phyloP scores from a whole-genome alignment of 2,888 invertebrate genomes.

The Anorthoa munda region DNA sequence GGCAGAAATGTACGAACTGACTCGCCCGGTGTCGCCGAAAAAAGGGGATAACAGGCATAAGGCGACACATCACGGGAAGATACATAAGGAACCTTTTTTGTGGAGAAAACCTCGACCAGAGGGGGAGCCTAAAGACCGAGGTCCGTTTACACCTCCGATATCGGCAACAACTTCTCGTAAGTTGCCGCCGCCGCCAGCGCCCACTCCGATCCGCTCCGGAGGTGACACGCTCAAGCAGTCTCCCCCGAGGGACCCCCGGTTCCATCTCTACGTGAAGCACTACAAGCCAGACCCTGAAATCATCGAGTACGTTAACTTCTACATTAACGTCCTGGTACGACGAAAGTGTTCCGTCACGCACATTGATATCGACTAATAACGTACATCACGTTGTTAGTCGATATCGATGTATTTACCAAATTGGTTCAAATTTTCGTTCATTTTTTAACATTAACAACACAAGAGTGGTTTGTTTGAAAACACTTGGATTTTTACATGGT shows the following conservation, averaged over 20 bases:
- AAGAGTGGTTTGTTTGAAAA: conserved; percentile 78
- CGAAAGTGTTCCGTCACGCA: conserved; percentile 82
- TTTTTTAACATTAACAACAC: conserved; percentile 72
- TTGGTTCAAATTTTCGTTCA: conserved; percentile 60
- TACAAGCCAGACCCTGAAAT: conserved; percentile 85
- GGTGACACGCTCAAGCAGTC: conserved; percentile 58
- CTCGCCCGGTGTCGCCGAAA: conserved; percentile 69
- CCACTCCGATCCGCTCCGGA: conserved; percentile 68
- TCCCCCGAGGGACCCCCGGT: conserved; percentile 81
- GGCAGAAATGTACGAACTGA: conserved; percentile 87
- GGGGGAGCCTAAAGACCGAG: conserved; percentile 72
- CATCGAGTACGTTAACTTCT: conserved; percentile 85
- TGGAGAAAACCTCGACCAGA: conserved; percentile 80
- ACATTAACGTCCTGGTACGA: conserved; percentile 80
- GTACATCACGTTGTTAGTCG: too few relatives aligned
- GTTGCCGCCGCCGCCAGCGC: conserved; percentile 70
- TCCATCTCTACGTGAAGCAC: conserved; percentile 84
- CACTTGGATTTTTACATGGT: conserved; percentile 77
- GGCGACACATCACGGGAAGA: conserved; percentile 79
- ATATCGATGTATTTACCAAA: conserved; percentile 45
- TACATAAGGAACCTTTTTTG: conserved; percentile 84
- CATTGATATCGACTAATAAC: conserved; percentile 68
- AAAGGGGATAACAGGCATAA: conserved; percentile 74
- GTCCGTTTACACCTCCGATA: conserved; percentile 78
- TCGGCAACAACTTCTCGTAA: conserved; percentile 43